phyloP scores from a whole-genome alignment of 2,797 vertebrate genomes.

The Phoxinus dragarum region DNA sequence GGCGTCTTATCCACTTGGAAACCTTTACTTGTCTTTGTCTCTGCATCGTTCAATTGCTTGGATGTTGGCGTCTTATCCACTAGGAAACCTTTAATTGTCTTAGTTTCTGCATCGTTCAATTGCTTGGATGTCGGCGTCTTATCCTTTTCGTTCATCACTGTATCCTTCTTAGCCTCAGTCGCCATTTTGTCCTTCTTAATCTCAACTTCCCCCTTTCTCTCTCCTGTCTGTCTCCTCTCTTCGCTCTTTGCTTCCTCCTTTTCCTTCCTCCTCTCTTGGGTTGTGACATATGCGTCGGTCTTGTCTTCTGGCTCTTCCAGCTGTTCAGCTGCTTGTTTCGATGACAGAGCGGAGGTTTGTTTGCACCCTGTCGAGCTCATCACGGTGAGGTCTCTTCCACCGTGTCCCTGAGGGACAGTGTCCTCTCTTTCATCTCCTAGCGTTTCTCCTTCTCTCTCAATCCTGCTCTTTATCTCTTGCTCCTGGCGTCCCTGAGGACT shows the following conservation, averaged over 20 bases:
- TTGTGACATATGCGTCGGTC: constrained; percentile 19
- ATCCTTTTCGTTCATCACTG: neutral
- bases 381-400: constrained; percentile 7
- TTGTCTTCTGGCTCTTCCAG: constrained; percentile 16
- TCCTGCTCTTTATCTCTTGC: neutral
- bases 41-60: no score
- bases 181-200: neutral
- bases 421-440: neutral
- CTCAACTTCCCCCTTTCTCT: neutral
- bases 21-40: no score
- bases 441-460: neutral
- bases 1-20: no score
- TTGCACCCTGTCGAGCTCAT: neutral
- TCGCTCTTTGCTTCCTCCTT: constrained; percentile 45
- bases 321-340: neutral
- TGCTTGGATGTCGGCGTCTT: no score
- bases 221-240: neutral
- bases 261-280: constrained; percentile 29
- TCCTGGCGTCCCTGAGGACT: constrained; percentile 11
- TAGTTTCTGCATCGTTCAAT: no score
- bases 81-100: no score
- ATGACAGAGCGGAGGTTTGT: neutral
- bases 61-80: no score
- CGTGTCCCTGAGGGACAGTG: neutral
- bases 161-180: neutral